Base-by-base conservation (phyloP, 1,140 invertebrate species). In the Bombus soroeensis region DNA sequence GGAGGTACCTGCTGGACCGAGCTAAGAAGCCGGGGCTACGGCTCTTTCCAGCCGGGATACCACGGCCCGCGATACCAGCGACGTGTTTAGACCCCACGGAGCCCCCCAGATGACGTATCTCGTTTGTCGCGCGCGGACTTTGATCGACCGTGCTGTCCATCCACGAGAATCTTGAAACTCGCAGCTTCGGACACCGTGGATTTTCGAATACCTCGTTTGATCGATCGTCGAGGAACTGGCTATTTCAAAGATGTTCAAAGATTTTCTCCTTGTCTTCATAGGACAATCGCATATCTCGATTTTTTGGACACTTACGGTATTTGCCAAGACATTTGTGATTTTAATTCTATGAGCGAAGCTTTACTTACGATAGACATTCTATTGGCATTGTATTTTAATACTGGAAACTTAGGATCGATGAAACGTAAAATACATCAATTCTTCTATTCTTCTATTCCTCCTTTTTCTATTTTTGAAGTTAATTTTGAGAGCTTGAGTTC, bases 1-100 rank as follows among this genome's bases (percentile, higher is more conserved):
- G 86, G 88, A 90, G 88, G 90, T 92, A 92, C 90, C 93, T 93
- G 89, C 89, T 70, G 89, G 88, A 91, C 87, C 86, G 89, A 87
- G 84, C 90, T 89, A 88, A 88, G 88, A 89, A 83, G 83, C 64
- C 76, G 47, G 87, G 81, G 15, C 84, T 91, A 90, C 87, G 90
- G 88, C 89, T 91, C 84, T 88, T 91, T 89, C 91, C 91, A 86
- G 59, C 72, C 87, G 87, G 87, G 89, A 91, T 92, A 89, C 88
- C 83, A 84, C 79, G 74, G 80, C 74, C 64, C 86, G 89, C 86
- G 79, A 90, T 88, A 88, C 74, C 89, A 90, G 82, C 87, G 89
- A 79, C 89, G 89, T 90, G 86, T 59, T 85, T 81, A 82, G 85
- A 87, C 66, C 81, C 41, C 53, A 28, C 68, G 74, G 85, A 86